Percentiles rank a stretch among this genome's conserved stretches.
Conservation (phyloP, 2,888 invertebrate species). For the Pristionchus exspectatus region DNA sequence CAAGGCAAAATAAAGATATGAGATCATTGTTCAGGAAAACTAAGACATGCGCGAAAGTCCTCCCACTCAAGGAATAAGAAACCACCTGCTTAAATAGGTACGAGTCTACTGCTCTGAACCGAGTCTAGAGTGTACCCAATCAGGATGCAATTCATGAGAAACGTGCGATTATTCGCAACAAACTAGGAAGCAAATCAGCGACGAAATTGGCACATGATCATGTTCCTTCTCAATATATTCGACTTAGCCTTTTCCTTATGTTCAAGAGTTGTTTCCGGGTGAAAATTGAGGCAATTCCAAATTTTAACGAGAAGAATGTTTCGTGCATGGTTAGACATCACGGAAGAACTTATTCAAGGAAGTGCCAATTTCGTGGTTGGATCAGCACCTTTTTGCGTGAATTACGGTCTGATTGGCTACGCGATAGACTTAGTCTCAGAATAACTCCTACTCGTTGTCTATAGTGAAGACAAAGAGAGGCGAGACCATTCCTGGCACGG, state of each 20-base stretch:
- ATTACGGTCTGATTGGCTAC: no score
- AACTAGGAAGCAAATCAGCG: not conserved
- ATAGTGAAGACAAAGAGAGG: not conserved
- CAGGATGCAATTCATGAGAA: not conserved
- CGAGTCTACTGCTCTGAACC: not conserved
- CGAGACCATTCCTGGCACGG: not conserved
- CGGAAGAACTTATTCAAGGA: not conserved
- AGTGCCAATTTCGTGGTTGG: not conserved
- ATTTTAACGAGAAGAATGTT: not conserved
- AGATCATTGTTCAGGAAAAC: not conserved
- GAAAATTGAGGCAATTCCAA: not conserved
- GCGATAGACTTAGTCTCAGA: no score
- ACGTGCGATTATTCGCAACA: not conserved
- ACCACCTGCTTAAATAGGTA: not conserved
- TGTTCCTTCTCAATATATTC: no score
- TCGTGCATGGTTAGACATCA: no score
- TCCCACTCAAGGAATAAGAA: conserved; percentile 1
- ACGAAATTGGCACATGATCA: not conserved
- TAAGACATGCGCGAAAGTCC: not conserved
- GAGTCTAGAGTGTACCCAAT: not conserved
- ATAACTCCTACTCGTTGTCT: not conserved
- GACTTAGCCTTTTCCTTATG: no score
- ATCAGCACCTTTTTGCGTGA: no score
- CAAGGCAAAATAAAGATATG: no score
- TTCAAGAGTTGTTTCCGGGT: no score